Percentiles rank a stretch among this genome's conserved stretches.
These are phyloP conservation scores for Megaptera novaeangliae DNA, from an alignment of 2,113 vertebrate species.

Conservation along the genomic window DNA sequence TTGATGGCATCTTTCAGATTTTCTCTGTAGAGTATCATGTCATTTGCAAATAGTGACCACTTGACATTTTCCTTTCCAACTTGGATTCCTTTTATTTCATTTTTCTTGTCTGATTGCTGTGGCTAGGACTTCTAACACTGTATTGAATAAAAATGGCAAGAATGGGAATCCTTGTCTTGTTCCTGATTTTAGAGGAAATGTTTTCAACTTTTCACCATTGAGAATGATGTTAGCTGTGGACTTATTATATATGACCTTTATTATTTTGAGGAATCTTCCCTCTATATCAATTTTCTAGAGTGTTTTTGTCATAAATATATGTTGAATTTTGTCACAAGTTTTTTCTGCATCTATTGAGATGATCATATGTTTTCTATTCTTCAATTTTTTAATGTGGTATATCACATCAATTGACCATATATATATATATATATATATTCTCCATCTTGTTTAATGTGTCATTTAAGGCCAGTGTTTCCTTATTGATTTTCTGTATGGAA, in stretches of 20 bases:
- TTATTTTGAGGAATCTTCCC: not conserved
- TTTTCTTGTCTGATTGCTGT: not conserved
- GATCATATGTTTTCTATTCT: not conserved
- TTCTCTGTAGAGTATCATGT: not conserved
- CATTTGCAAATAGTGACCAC: not conserved
- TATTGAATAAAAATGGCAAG: not conserved
- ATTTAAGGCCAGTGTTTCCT: not conserved
- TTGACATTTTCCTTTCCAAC: not conserved
- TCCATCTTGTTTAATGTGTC: not conserved
- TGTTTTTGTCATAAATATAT: not conserved
- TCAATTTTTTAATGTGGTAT: not conserved
- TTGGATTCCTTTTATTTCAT: not conserved
- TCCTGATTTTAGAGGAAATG: not conserved
- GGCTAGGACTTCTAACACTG: not conserved
- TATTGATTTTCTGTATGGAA: not conserved
- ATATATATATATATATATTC: no score
- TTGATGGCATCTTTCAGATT: not conserved
- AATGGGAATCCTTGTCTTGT: not conserved
- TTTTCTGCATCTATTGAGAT: not conserved
- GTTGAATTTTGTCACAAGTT: not conserved
- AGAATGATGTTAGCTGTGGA: not conserved
- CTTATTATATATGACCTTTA: not conserved
- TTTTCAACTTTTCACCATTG: not conserved
- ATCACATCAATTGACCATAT: not conserved
- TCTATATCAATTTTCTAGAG: not conserved